Evolutionary conservation across 2,888 invertebrate genomes (phyloP).

Genomic region (Andrena minutula): DNA sequence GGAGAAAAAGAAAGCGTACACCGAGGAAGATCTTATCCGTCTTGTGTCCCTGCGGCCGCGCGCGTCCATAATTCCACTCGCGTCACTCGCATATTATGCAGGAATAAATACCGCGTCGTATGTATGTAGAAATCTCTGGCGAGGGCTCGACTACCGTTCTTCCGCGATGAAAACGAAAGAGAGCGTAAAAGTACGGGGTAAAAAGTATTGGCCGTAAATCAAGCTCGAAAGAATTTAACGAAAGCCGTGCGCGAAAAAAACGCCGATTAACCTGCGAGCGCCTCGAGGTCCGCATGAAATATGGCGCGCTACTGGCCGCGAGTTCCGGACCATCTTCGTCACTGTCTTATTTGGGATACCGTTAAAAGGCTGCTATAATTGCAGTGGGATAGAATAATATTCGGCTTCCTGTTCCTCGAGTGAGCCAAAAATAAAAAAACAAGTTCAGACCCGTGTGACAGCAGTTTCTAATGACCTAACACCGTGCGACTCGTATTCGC

Average conservation of each 20-base stretch:
- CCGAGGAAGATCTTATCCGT: constrained; percentile 57
- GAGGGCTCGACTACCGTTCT: constrained; percentile 45
- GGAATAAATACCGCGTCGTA: constrained; percentile 44
- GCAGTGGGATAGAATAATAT: neutral
- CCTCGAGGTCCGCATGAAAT: constrained; percentile 40
- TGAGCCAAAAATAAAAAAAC: neutral
- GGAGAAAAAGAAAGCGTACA: constrained; percentile 43
- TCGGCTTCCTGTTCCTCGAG: neutral
- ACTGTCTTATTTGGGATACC: neutral
- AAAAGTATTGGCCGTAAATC: constrained; percentile 57
- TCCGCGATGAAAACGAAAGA: neutral
- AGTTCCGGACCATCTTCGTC: constrained; percentile 16
- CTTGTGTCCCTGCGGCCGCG: constrained; percentile 46
- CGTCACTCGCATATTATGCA: constrained; percentile 50
- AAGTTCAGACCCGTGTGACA: constrained; percentile 3
- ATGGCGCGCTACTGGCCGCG: constrained; percentile 13
- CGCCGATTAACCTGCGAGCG: constrained; percentile 39
- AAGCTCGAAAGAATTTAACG: constrained; percentile 44
- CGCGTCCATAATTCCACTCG: constrained; percentile 48
- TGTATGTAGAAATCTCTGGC: constrained; percentile 47
- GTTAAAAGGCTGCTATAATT: constrained; percentile 16
- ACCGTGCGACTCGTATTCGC: constrained; percentile 52
- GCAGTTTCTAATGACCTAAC: constrained; percentile 62
- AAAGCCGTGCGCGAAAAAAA: constrained; percentile 44
- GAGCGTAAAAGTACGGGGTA: neutral